Evolutionary conservation across 2,888 invertebrate species (phyloP), one percentile per base, ranked within the genome.

Genomic region (Galeopsomyia nigrocyanea): DNA sequence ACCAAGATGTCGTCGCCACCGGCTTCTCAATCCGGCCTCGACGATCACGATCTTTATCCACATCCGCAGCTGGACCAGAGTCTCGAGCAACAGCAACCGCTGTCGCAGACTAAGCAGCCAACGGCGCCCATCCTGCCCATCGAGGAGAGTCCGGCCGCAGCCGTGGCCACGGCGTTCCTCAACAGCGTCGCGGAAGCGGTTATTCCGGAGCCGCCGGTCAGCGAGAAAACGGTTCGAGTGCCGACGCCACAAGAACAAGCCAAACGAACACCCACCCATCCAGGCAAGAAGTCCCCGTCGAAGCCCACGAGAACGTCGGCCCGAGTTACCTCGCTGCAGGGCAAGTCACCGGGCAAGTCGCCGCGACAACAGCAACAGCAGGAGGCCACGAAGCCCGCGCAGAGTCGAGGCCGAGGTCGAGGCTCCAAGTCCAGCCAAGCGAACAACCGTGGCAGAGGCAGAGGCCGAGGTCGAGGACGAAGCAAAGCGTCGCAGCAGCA

Each of bases 331-430:
- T 89, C 89, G 3, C 87, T 89, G 70, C 88, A 90, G 69, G 88
- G 88, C 56, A 91, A 94, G 85, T 92, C 93, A 0, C 93, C 93
- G 0, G 91, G 91, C 1, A 92, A 92, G 80, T 91, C 91, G 17
- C 85, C 86, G 1, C 78, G 86, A 0, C 79, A 82, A 61, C 78
- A 80, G 63, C 83, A 83, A 66, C 79, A 82, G 55, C 79, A 81
- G 58, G 80, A 79, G n/a, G 47, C 77, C 0, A 49, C 75, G 0
- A 82, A 82, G 53, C 64, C 73, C 7, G 77, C 77, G 0, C 64
- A 80, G 69, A 78, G 87, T 13, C 84, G 90, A 21, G 87, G 88
- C 0, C 86, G 89, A 1, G 89, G 89, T 3, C 82, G 89, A 47
- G 86, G 82, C 0, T 84, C 87, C 0, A 87, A 87, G 63, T 79